Conservation (phyloP, 2,113 vertebrate species). For the Dascyllus trimaculatus region DNA sequence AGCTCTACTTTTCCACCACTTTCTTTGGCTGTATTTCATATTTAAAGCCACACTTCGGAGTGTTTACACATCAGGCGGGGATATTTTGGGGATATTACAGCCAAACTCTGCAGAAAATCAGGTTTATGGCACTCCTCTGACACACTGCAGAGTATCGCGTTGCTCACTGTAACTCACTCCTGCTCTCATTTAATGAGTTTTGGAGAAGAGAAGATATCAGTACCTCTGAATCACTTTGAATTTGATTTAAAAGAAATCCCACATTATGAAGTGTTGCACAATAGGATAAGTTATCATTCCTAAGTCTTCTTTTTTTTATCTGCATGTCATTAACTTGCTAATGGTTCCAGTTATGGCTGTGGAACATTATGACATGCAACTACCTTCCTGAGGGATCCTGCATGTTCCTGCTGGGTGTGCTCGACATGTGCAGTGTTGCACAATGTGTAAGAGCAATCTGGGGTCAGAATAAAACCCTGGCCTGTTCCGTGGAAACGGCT, state of each 20-base stretch:
- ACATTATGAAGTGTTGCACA: background rate
- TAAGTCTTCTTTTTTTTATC: constrained; percentile 15
- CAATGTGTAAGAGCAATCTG: constrained; percentile 18
- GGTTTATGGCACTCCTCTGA: constrained; percentile 46
- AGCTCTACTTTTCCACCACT: constrained; percentile 1
- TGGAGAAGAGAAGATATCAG: constrained; percentile 29
- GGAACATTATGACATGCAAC: background rate
- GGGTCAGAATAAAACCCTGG: background rate
- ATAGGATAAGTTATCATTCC: background rate
- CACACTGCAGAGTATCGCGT: background rate
- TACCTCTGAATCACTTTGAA: constrained; percentile 4
- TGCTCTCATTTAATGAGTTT: constrained; percentile 48
- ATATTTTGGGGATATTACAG: constrained; percentile 9
- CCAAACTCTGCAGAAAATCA: constrained; percentile 41
- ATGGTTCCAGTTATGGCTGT: background rate
- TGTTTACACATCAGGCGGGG: constrained; percentile 28
- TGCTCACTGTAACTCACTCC: constrained; percentile 13
- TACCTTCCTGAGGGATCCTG: background rate
- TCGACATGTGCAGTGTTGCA: constrained; percentile 9
- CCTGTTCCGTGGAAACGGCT: constrained; percentile 50
- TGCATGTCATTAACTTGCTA: background rate
- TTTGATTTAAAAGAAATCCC: constrained; percentile 23
- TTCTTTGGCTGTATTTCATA: constrained; percentile 22
- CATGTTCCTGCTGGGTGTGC: background rate
- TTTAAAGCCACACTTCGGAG: constrained; percentile 27